phyloP scores from a whole-genome alignment of 2,888 invertebrate species.

The Mythimna loreyi region DNA sequence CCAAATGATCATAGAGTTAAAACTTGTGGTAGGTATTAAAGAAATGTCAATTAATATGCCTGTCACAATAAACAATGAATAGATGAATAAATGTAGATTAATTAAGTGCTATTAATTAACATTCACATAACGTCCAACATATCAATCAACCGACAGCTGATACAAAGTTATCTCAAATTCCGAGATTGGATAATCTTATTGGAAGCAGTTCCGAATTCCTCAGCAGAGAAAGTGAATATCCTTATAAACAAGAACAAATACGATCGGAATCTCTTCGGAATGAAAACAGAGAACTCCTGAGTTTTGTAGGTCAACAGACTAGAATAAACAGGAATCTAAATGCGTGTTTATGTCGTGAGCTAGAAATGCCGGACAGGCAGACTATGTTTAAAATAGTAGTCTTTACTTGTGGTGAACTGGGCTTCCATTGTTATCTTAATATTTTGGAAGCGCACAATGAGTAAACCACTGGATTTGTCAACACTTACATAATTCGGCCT shows the following conservation, averaged over 20 bases:
- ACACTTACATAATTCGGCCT: conserved; percentile 46
- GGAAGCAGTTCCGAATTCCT: conserved; percentile 38
- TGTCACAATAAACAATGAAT: not conserved
- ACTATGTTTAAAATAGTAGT: conserved; percentile 59
- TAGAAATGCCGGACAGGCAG: conserved; percentile 60
- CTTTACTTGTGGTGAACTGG: conserved; percentile 42
- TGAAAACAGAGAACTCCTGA: conserved; percentile 57
- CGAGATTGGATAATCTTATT: conserved; percentile 11
- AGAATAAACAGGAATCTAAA: conserved; percentile 63
- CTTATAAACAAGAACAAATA: conserved; percentile 41
- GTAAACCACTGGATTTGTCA: conserved; percentile 42
- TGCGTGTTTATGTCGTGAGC: conserved; percentile 59
- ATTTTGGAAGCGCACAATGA: conserved; percentile 40
- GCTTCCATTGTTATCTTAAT: conserved; percentile 45
- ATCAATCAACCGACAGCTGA: conserved; percentile 3
- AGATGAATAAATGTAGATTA: not conserved
- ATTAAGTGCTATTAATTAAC: not conserved
- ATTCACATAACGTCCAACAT: conserved; percentile 8
- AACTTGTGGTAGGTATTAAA: not conserved
- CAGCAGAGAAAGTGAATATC: conserved; percentile 44
- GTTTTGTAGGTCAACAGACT: conserved; percentile 63
- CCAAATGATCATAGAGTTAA: not conserved
- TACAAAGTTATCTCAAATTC: conserved; percentile 10
- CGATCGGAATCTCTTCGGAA: conserved; percentile 55
- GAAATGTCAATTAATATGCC: not conserved